These are phyloP conservation scores for Diabrotica balteata DNA, from an alignment of 2,888 invertebrate species.

Conservation along the genomic window DNA sequence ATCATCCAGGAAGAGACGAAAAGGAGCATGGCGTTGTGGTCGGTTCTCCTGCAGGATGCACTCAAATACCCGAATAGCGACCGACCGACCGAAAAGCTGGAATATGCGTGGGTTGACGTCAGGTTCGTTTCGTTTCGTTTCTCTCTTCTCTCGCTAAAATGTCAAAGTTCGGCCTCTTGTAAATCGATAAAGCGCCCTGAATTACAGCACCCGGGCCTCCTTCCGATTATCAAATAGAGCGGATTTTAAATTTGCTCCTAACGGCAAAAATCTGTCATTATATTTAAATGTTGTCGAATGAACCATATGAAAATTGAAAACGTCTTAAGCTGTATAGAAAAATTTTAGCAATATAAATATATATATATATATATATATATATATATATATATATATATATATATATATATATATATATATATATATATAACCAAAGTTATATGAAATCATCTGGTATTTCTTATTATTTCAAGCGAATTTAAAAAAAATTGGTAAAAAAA, in stretches of 20 bases:
- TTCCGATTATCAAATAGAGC: conserved; percentile 4
- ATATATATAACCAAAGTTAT: no score
- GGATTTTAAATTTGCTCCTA: neutral
- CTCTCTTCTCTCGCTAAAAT: conserved; percentile 40
- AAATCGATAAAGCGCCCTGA: conserved; percentile 48
- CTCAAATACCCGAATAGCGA: conserved; percentile 9
- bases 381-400: no score
- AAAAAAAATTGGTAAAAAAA: no score
- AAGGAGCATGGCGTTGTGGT: conserved; percentile 14
- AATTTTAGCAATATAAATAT: no score
- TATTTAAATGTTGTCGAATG: no score
- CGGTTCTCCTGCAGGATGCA: conserved; percentile 28
- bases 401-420: no score
- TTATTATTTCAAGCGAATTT: no score
- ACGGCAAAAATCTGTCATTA: no score
- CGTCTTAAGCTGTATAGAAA: no score
- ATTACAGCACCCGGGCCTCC: conserved; percentile 40
- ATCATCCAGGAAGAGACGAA: conserved; percentile 17
- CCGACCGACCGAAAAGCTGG: conserved; percentile 11
- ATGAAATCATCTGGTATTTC: no score
- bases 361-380: no score
- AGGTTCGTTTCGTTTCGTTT: conserved; percentile 20
- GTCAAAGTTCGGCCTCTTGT: conserved; percentile 47
- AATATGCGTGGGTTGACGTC: conserved; percentile 34
- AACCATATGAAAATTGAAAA: no score